Conservation (phyloP, 2,113 vertebrate genomes). For the Canis aureus region DNA sequence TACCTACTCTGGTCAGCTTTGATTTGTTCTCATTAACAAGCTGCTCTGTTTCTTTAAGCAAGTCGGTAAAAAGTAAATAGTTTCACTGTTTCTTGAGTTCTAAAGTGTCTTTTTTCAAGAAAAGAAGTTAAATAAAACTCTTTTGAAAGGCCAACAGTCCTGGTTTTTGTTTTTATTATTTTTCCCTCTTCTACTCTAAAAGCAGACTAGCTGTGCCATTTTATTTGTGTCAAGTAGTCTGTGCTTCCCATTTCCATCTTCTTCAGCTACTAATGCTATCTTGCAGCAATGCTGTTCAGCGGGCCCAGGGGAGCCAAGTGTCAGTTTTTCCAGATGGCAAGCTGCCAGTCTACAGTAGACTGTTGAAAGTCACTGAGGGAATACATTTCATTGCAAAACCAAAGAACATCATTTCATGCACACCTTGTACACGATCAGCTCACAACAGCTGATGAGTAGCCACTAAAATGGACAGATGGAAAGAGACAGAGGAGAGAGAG, state of each 20-base stretch:
- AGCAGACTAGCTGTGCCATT: slow-evolving; percentile 14
- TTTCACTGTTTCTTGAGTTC: slow-evolving; percentile 53
- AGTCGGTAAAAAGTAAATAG: not conserved
- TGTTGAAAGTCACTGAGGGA: slow-evolving; percentile 65
- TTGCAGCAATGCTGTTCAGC: slow-evolving; percentile 33
- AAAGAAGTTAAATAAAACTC: slow-evolving; percentile 62
- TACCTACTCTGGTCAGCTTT: not conserved
- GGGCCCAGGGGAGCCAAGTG: slow-evolving; percentile 78
- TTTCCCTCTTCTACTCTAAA: slow-evolving; percentile 36
- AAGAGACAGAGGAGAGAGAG: not conserved
- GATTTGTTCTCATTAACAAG: not conserved
- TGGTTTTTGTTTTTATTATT: not conserved
- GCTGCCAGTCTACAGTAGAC: slow-evolving; percentile 72
- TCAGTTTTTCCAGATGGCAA: slow-evolving; percentile 80
- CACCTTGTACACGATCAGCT: not conserved
- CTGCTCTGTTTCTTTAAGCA: not conserved
- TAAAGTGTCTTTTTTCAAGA: slow-evolving; percentile 63
- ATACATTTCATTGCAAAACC: slow-evolving; percentile 72
- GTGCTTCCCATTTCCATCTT: slow-evolving; percentile 74
- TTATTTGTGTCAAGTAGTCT: slow-evolving; percentile 78
- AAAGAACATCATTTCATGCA: slow-evolving; percentile 67
- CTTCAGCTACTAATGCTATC: slow-evolving; percentile 64
- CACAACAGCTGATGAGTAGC: slow-evolving; percentile 42
- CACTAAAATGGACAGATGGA: not conserved
- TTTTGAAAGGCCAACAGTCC: slow-evolving; percentile 53